A percentile compares a stretch with the other conserved stretches of the same genome.
phyloP scores from a whole-genome alignment of 1,140 invertebrate genomes.

The Episyrphus balteatus region DNA sequence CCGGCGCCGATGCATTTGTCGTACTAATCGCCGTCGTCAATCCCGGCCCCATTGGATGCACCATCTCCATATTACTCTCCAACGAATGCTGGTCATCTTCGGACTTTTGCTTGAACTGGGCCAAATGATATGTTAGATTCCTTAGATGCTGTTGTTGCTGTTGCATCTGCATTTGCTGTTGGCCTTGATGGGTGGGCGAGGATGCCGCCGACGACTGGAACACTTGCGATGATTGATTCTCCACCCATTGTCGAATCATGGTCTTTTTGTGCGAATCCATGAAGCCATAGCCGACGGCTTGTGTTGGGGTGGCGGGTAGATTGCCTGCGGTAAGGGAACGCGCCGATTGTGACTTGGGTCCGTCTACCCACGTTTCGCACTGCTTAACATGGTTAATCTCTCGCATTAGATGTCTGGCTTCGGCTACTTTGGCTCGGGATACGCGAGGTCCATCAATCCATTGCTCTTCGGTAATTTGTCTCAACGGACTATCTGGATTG shows the following conservation, averaged over 20 bases:
- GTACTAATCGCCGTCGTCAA: constrained; percentile 6
- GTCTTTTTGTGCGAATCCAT: constrained; percentile 85
- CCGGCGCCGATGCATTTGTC: constrained; percentile 8
- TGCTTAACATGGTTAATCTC: constrained; percentile 62
- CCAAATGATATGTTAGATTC: constrained; percentile 19
- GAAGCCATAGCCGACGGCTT: constrained; percentile 58
- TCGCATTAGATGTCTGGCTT: constrained; percentile 66
- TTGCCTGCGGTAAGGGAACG: constrained; percentile 26
- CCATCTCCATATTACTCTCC: constrained; percentile 9
- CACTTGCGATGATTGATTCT: constrained; percentile 76
- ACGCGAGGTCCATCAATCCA: constrained; percentile 93
- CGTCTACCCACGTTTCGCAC: constrained; percentile 88
- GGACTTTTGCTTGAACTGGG: constrained; percentile 32
- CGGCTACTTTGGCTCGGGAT: constrained; percentile 68
- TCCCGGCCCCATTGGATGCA: constrained; percentile 7
- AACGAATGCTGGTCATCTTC: constrained; percentile 15
- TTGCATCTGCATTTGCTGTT: constrained; percentile 13
- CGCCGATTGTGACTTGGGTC: constrained; percentile 49
- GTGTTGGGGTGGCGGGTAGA: constrained; percentile 21
- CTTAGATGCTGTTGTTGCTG: constrained; percentile 11
- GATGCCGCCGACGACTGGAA: constrained; percentile 24
- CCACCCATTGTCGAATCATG: constrained; percentile 90
- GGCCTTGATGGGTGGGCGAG: constrained; percentile 16
- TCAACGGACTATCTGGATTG: constrained; percentile 27
- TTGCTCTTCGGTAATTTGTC: constrained; percentile 62